Evolutionary conservation across 2,888 invertebrate species (phyloP).

Genomic region (Melinaea menophilus): DNA sequence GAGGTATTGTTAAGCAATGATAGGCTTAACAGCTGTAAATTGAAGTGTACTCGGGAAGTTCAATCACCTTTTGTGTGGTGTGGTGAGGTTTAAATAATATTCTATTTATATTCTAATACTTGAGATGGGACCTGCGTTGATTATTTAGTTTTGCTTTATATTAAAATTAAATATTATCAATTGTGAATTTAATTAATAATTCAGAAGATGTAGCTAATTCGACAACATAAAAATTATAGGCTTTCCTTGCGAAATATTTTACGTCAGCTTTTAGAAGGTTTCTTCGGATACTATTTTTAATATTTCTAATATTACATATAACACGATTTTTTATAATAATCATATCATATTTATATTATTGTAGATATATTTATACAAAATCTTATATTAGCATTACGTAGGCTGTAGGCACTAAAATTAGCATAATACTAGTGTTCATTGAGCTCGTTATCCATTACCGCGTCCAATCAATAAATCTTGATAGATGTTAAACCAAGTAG

Average conservation of each 20-base stretch:
- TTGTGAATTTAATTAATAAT: too few species aligned
- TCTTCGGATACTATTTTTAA: background rate
- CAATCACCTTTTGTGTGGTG: background rate
- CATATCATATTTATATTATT: too few species aligned
- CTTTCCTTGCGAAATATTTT: background rate
- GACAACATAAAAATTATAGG: background rate
- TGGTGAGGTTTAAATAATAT: background rate
- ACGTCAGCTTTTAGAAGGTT: background rate
- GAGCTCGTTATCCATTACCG: conserved; percentile 3
- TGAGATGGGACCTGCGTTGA: too few species aligned
- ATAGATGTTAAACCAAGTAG: conserved; percentile 34
- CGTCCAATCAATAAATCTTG: conserved; percentile 19
- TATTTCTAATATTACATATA: too few species aligned
- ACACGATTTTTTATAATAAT: too few species aligned
- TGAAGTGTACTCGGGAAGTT: conserved; percentile 10
- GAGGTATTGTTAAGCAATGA: conserved; percentile 21
- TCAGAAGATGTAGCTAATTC: too few species aligned
- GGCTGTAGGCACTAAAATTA: conserved; percentile 5
- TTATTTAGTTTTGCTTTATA: too few species aligned
- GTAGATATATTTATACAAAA: too few species aligned
- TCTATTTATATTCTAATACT: too few species aligned
- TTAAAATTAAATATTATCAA: too few species aligned
- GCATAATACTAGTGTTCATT: background rate
- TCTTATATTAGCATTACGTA: too few species aligned
- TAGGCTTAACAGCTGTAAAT: conserved; percentile 17